Conservation (phyloP, 2,113 vertebrate species). For the Hippocampus mohnikei region DNA sequence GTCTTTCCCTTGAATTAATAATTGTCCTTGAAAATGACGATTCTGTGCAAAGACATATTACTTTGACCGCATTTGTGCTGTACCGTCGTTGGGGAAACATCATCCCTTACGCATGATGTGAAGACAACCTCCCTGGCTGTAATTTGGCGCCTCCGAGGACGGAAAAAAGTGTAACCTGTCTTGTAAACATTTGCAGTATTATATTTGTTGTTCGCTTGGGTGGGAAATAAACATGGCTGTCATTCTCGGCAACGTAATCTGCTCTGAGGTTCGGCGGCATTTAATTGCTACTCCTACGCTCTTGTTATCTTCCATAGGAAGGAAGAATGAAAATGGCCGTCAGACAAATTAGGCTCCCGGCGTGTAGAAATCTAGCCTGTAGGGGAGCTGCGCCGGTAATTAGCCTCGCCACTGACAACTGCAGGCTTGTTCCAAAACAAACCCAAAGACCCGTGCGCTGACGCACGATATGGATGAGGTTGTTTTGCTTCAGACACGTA, state of each 20-base stretch:
- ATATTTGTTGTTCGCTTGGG: conserved; percentile 18
- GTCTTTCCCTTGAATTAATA: not conserved
- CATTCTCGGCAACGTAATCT: conserved; percentile 61
- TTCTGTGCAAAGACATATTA: no score
- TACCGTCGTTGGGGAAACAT: not conserved
- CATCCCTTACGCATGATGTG: not conserved
- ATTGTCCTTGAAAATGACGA: not conserved
- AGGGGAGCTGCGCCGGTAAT: conserved; percentile 54
- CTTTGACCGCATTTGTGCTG: not conserved
- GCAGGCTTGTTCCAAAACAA: conserved; percentile 51
- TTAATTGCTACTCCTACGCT: conserved; percentile 66
- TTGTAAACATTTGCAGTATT: not conserved
- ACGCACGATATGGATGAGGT: conserved; percentile 51
- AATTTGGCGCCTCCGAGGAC: not conserved
- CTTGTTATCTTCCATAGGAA: conserved; percentile 66
- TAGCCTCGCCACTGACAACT: conserved; percentile 56
- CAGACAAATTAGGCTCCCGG: conserved; percentile 59
- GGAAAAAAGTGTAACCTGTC: not conserved
- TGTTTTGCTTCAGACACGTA: conserved; percentile 42
- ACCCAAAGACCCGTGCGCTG: conserved; percentile 44
- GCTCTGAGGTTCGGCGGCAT: conserved; percentile 60
- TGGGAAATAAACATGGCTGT: conserved; percentile 54
- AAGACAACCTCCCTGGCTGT: not conserved
- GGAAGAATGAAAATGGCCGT: conserved; percentile 62
- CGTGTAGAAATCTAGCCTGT: conserved; percentile 56